Conservation (phyloP, 2,797 vertebrate species). For the Phrynocephalus vlangalii region DNA sequence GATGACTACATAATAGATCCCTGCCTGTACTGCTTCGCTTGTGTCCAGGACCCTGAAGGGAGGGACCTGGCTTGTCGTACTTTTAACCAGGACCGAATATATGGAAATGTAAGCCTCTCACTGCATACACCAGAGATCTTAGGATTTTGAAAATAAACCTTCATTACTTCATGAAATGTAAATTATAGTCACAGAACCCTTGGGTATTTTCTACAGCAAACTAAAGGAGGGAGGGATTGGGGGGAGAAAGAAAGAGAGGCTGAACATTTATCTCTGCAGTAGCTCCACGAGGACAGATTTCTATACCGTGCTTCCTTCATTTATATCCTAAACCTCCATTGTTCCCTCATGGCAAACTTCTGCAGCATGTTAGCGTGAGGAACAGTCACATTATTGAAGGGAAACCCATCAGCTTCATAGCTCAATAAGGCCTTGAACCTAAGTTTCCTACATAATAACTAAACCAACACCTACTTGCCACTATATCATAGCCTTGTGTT, state of each 20-base stretch:
- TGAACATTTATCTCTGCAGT: background rate
- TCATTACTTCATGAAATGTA: background rate
- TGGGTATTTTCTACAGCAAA: background rate
- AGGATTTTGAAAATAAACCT: background rate
- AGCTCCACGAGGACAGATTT: background rate
- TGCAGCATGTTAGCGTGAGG: background rate
- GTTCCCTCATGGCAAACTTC: background rate
- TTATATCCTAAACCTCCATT: background rate
- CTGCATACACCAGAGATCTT: background rate
- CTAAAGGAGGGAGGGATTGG: too few relatives aligned
- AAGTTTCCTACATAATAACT: background rate
- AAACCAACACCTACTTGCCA: background rate
- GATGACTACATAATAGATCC: constrained; percentile 59
- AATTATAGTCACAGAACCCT: background rate
- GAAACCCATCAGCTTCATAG: background rate
- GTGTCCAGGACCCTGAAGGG: background rate
- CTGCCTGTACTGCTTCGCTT: background rate
- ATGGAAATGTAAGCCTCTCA: background rate
- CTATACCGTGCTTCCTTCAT: background rate
- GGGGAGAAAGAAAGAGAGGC: too few relatives aligned
- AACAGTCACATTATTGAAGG: background rate
- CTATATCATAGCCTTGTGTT: background rate
- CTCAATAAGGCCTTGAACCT: background rate
- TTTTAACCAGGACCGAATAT: background rate
- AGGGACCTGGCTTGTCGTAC: background rate